Percentiles rank a stretch among this genome's conserved stretches.
These are phyloP conservation scores for Myocastor coypus DNA, from an alignment of 2,113 vertebrate genomes.

Conservation along the genomic window DNA sequence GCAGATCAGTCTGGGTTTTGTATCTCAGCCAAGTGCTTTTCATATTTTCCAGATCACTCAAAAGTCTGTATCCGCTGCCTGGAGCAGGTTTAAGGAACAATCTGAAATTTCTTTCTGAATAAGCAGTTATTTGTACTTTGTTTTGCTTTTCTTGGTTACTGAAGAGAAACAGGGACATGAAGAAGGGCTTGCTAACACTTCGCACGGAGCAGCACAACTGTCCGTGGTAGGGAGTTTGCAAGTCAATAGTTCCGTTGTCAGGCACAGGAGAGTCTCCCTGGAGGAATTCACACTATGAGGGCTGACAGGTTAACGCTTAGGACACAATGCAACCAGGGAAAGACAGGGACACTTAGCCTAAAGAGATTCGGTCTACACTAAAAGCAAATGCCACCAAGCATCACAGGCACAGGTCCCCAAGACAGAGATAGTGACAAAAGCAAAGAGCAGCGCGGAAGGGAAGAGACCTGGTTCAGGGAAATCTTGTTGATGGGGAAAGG, in stretches of 20 bases:
- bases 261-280: constrained; percentile 59
- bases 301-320: constrained; percentile 65
- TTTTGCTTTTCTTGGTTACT: constrained; percentile 81
- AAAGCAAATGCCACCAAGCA: constrained; percentile 30
- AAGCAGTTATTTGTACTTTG: constrained; percentile 82
- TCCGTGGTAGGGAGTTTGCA: constrained; percentile 55
- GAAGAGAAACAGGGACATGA: constrained; percentile 78
- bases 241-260: constrained; percentile 76
- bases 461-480: background rate
- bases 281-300: constrained; percentile 63
- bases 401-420: background rate
- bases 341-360: constrained; percentile 39
- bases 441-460: rapidly evolving
- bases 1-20: constrained; percentile 79
- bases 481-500: constrained; percentile 21
- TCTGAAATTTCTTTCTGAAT: constrained; percentile 80
- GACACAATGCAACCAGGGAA: constrained; percentile 60
- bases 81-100: constrained; percentile 80
- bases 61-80: constrained; percentile 77
- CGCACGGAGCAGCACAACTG: constrained; percentile 28
- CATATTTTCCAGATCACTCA: constrained; percentile 86
- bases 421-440: background rate
- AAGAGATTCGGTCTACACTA: background rate
- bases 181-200: constrained; percentile 70
- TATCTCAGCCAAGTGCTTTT: constrained; percentile 80